Evolutionary conservation across 2,113 vertebrate genomes (phyloP).

Genomic region (Paradoxurus hermaphroditus): DNA sequence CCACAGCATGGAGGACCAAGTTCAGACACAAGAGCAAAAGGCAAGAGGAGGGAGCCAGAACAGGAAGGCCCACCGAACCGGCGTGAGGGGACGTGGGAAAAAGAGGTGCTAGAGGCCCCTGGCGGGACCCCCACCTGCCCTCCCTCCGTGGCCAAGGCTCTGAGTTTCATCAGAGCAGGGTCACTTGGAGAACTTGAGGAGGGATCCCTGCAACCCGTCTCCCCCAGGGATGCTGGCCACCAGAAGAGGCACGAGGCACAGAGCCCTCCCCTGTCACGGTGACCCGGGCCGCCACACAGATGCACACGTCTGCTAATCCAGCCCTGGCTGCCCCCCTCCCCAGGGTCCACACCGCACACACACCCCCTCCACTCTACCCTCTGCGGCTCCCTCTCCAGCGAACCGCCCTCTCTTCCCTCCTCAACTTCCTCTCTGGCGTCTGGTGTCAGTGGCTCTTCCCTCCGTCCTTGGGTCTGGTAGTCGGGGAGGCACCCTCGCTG

Average conservation of each 20-base stretch:
- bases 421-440: neutral
- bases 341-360: no score
- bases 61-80: neutral
- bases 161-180: neutral
- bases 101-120: neutral
- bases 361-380: neutral
- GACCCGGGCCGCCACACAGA: neutral
- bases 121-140: neutral
- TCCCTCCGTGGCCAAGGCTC: neutral
- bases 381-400: neutral
- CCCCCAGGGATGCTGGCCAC: neutral
- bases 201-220: neutral
- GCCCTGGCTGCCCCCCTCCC: neutral
- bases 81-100: neutral
- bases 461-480: neutral
- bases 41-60: neutral
- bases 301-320: neutral
- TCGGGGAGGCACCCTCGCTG: neutral
- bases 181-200: neutral
- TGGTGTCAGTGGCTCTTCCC: neutral
- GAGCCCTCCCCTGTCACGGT: neutral
- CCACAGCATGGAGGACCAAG: neutral
- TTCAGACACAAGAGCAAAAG: neutral
- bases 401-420: neutral
- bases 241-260: neutral